Evolutionary conservation across 2,113 vertebrate species (phyloP), one percentile per base, ranked within the genome.

Genomic region (Panurus biarmicus): DNA sequence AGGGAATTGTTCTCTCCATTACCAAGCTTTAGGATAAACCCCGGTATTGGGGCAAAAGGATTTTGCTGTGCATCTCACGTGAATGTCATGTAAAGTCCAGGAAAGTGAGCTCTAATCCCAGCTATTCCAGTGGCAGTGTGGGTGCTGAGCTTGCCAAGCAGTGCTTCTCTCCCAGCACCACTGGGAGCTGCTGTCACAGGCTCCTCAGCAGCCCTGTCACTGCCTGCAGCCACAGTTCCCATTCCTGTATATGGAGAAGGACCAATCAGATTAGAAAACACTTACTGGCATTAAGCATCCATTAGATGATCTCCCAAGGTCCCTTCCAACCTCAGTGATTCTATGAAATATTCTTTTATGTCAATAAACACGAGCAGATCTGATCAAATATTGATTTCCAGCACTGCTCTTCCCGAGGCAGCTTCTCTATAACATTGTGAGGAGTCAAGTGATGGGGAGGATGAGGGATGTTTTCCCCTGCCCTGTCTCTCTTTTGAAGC

Each of bases 381-480:
- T 93, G 91, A 96, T 95, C 96, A 95, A 95, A 86, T 95, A 94
- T 74, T 95, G 95, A 93, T 95, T 96, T 80, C 71, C 85, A 95
- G 91, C 58, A 18, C 78, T 42, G 38, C 50, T 83, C 51, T 44
- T 93, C 85, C 84, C 0, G 5, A 94, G 78, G 82, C 74, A 80
- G 54, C 54, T 22, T 50, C 72, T 33, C 56, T 31, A 4, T 45
- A 80, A 80, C 51, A 11, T 35, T 8, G 64, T 45, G 75, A 89
- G 85, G 80, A 92, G 35, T 36, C 71, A 74, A 77, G 78, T 4
- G 77, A 79, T 65, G 54, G 58, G 33, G 58, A 94, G 56, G 48
- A 89, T 87, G 81, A 93, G 60, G 79, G 65, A 95, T 88, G 69
- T 20, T 84, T 86, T 80, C 53, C 75, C 87, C 91, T 66, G 5